Base-by-base conservation (phyloP, 2,113 vertebrate species). In the Motacilla alba region DNA sequence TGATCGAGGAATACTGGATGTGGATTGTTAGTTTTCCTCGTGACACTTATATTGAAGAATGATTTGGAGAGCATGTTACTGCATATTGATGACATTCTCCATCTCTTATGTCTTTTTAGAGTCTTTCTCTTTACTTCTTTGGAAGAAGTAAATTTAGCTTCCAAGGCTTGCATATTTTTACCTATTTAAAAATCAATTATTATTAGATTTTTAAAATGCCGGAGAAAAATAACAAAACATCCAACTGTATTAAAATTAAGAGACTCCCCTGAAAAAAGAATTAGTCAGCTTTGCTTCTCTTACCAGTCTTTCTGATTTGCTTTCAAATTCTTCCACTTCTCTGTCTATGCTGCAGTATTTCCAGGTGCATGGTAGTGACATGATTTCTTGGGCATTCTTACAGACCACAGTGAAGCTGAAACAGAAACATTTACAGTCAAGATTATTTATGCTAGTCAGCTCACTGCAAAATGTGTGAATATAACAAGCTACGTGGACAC, bases 1-100 rank as follows among this genome's bases (percentile, higher is more conserved):
- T 96, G 96, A 97, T 96, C 47, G 90, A 96, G 83, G 92, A 96
- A 89, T 76, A 92, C 86, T 97, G 93, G 95, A 97, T 96, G 95
- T 95, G 94, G 93, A 95, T 95, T 97, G 90, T 97, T 96, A 92
- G 94, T 92, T 97, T 96, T 90, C 90, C 94, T 94, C 1, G 7
- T 97, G 95, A 93, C 94, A 91, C 69, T 90, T 87, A 84, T 73
- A 91, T 30, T 89, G 93, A 97, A 96, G 93, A 96, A 96, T 93
- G 83, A 95, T 94, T 93, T 87, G 69, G 58, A 92, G 93, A 95
- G 78, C 64, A 33, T 64, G 56, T 88, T 93, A 89, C 85, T 84
- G 88, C 86, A 92, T 91, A 74, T 90, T 93, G 89, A 96, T 95
- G 43, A 76, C 28, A 69, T 90, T 91, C 86, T 83, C 77, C 21